Evolutionary conservation across 2,888 invertebrate species (phyloP).

Genomic region (Erannis defoliaria): DNA sequence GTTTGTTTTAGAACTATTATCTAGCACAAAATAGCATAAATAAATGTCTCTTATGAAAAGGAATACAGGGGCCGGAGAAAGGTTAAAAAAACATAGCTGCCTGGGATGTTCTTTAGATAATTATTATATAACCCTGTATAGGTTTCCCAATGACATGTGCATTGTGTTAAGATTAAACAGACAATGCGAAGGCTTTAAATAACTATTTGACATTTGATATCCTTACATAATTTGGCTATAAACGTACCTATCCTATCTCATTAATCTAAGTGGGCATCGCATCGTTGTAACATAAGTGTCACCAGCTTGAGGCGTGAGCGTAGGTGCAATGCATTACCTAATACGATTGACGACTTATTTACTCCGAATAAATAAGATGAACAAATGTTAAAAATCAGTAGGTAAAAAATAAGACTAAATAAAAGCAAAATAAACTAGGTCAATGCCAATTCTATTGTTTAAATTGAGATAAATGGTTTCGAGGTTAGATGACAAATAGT

Average conservation of each 20-base stretch:
- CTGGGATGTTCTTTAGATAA: no score
- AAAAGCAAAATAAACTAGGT: constrained; percentile 53
- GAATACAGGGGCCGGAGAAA: no score
- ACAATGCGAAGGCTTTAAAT: constrained; percentile 42
- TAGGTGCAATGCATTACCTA: constrained; percentile 40
- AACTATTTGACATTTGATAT: constrained; percentile 49
- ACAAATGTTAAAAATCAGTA: constrained; percentile 22
- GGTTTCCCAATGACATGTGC: no score
- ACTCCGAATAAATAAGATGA: constrained; percentile 8
- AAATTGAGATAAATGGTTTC: constrained; percentile 45
- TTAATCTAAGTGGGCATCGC: constrained; percentile 41
- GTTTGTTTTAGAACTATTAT: no score
- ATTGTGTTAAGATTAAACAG: constrained; percentile 17
- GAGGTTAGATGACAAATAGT: constrained; percentile 47
- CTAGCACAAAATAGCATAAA: no score
- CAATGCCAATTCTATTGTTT: constrained; percentile 58
- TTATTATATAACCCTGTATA: no score
- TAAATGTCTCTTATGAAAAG: no score
- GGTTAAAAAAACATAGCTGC: no score
- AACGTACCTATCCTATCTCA: constrained; percentile 32
- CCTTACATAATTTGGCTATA: constrained; percentile 35
- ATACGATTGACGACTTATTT: constrained; percentile 18
- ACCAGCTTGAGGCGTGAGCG: constrained; percentile 27
- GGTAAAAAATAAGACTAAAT: constrained; percentile 40
- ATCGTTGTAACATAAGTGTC: constrained; percentile 34